phyloP scores from a whole-genome alignment of 2,113 vertebrate genomes.

The Mellivora capensis region DNA sequence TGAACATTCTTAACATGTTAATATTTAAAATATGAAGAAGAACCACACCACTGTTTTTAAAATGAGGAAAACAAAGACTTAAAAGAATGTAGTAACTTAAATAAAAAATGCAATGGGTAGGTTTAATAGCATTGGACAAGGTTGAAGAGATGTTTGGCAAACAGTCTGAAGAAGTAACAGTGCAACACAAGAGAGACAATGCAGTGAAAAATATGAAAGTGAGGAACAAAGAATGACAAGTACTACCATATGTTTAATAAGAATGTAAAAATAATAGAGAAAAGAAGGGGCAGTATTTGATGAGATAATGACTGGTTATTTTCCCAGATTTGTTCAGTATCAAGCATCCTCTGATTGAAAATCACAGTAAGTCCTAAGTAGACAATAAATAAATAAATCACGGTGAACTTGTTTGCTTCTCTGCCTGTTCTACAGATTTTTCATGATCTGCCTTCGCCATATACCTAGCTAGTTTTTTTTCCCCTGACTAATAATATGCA shows the following conservation, averaged over 20 bases:
- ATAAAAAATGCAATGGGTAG: neutral
- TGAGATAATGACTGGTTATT: neutral
- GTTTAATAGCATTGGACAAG: neutral
- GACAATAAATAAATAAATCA: neutral
- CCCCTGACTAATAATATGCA: neutral
- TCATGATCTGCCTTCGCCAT: neutral
- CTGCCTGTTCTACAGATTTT: neutral
- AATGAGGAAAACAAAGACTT: neutral
- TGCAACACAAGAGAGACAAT: neutral
- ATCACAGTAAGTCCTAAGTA: neutral
- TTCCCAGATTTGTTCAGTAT: conserved; percentile 1
- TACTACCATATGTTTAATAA: neutral
- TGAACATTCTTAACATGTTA: neutral
- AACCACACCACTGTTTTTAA: neutral
- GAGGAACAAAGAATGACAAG: neutral
- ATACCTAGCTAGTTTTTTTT: neutral
- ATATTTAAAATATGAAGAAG: neutral
- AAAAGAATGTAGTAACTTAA: neutral
- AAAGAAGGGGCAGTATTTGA: neutral
- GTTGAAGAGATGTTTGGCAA: neutral
- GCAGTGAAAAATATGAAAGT: neutral
- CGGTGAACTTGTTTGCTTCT: neutral
- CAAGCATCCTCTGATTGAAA: neutral
- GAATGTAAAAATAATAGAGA: neutral
- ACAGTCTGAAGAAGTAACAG: neutral